Conservation (phyloP, 2,113 vertebrate species). For the Dicerorhinus sumatrensis region DNA sequence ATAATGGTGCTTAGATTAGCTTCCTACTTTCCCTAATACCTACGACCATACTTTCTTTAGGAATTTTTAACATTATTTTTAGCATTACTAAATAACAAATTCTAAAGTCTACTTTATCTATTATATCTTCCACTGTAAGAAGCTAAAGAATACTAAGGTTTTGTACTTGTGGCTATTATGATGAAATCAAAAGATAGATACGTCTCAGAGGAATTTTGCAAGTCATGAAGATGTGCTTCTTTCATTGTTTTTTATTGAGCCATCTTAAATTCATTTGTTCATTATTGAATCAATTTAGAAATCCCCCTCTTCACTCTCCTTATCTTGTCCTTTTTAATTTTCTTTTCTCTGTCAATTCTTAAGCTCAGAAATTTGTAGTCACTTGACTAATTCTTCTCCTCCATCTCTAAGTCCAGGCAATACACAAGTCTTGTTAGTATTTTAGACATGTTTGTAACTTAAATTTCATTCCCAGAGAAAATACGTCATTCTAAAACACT, state of each 20-base stretch:
- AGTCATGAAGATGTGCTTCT: background rate
- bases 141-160: background rate
- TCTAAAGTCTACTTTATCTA: background rate
- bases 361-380: background rate
- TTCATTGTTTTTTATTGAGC: background rate
- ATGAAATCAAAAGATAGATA: background rate
- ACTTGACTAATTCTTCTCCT: background rate
- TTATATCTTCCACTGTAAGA: background rate
- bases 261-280: background rate
- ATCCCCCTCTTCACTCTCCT: background rate
- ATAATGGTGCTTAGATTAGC: background rate
- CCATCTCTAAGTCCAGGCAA: background rate
- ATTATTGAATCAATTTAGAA: background rate
- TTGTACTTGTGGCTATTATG: background rate
- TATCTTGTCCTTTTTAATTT: background rate
- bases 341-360: background rate
- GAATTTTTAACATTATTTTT: background rate
- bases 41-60: background rate
- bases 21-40: background rate
- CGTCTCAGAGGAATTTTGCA: background rate
- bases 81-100: background rate
- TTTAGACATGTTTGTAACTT: conserved; percentile 6
- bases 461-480: conserved; percentile 16
- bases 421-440: background rate
- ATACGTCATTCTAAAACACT: background rate